These are phyloP conservation scores for Zelleria hepariella DNA, from an alignment of 2,888 invertebrate genomes.

Conservation along the genomic window DNA sequence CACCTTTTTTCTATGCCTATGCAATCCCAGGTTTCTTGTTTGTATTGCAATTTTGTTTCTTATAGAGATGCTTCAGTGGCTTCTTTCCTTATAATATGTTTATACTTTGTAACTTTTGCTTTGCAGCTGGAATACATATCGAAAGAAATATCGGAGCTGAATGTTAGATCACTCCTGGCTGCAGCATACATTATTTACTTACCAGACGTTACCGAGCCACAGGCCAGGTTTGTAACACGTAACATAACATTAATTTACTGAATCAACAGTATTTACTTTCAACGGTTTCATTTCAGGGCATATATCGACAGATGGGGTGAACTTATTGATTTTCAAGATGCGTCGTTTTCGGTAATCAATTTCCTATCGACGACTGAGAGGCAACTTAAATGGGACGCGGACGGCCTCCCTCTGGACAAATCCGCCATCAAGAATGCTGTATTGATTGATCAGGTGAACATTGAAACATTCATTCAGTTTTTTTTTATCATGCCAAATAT, in stretches of 20 bases:
- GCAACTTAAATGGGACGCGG: constrained; percentile 87
- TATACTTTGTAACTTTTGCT: neutral
- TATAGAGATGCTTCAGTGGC: neutral
- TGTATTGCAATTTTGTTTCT: too few relatives aligned
- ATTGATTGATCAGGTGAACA: constrained; percentile 81
- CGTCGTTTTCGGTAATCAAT: constrained; percentile 49
- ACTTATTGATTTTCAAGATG: constrained; percentile 48
- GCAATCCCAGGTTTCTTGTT: too few relatives aligned
- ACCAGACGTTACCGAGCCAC: constrained; percentile 78
- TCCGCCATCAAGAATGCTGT: constrained; percentile 87
- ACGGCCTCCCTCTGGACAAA: constrained; percentile 85
- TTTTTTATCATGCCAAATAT: too few relatives aligned
- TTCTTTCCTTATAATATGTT: neutral
- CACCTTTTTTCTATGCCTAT: too few relatives aligned
- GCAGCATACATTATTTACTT: constrained; percentile 86
- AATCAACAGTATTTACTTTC: neutral
- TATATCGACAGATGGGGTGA: constrained; percentile 63
- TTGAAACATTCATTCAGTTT: too few relatives aligned
- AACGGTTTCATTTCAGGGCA: constrained; percentile 30
- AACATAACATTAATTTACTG: neutral
- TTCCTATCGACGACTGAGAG: constrained; percentile 67
- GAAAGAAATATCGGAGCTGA: constrained; percentile 74
- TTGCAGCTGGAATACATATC: constrained; percentile 74
- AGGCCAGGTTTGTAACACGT: constrained; percentile 59
- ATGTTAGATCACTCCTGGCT: constrained; percentile 77